These are phyloP conservation scores for Labia minor DNA, from an alignment of 2,888 invertebrate species.

Conservation along the genomic window DNA sequence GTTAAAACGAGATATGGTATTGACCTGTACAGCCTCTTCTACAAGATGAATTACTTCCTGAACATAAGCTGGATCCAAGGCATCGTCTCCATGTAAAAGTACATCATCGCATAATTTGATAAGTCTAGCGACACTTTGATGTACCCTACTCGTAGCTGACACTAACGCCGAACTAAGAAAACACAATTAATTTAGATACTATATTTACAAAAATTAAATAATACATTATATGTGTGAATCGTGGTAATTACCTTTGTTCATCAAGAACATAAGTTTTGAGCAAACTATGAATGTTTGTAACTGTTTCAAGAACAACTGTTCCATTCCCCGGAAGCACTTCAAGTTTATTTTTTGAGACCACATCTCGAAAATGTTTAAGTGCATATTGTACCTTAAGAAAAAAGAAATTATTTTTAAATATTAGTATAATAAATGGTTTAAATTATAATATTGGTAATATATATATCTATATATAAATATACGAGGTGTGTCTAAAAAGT, in stretches of 20 bases:
- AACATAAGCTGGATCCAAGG: constrained; percentile 50
- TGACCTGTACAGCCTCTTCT: constrained; percentile 59
- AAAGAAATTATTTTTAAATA: neutral
- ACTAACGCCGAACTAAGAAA: constrained; percentile 52
- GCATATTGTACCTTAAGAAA: constrained; percentile 53
- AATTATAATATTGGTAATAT: too few relatives aligned
- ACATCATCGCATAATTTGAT: constrained; percentile 85
- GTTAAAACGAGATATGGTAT: constrained; percentile 8
- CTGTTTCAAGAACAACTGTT: constrained; percentile 83
- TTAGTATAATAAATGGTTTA: too few relatives aligned
- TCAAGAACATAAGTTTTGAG: constrained; percentile 42
- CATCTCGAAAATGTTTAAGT: constrained; percentile 82
- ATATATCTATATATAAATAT: too few relatives aligned
- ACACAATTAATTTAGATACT: constrained; percentile 16
- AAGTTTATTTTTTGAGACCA: constrained; percentile 79
- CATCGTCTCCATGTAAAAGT: constrained; percentile 59
- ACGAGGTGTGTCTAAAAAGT: too few relatives aligned
- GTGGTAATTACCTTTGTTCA: constrained; percentile 39
- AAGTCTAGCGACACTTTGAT: constrained; percentile 73
- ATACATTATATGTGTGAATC: too few relatives aligned
- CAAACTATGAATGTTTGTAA: constrained; percentile 70
- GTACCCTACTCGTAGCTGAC: constrained; percentile 76
- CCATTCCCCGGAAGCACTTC: constrained; percentile 91
- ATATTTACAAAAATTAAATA: too few relatives aligned
- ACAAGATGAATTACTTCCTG: constrained; percentile 58